Evolutionary conservation across 2,888 invertebrate genomes (phyloP).

Genomic region (Euplagia quadripunctaria): DNA sequence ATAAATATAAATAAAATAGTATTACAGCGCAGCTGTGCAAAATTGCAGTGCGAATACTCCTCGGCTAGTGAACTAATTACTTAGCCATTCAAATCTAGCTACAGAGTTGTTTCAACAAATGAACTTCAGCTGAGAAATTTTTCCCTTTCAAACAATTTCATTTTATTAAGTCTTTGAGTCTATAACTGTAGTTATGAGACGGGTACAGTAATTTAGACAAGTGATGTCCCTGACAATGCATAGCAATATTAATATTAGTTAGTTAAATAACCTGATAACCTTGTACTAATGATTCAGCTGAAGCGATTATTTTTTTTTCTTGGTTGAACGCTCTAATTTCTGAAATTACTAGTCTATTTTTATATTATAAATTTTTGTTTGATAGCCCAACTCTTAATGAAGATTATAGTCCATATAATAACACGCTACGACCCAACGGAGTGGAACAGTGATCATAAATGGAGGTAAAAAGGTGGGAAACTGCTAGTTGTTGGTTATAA

Average conservation of each 20-base stretch:
- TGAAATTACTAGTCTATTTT: no score
- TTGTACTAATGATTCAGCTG: no score
- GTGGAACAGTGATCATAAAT: no score
- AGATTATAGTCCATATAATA: no score
- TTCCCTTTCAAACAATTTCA: constrained; percentile 39
- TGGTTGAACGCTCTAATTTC: no score
- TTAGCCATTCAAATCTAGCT: constrained; percentile 61
- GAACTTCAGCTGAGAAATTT: constrained; percentile 46
- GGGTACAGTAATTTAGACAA: constrained; percentile 47
- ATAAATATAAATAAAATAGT: constrained; percentile 53
- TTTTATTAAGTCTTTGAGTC: constrained; percentile 24
- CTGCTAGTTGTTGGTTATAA: no score
- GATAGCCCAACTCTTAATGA: no score
- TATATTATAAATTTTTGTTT: no score
- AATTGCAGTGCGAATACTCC: constrained; percentile 37
- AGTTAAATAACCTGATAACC: no score
- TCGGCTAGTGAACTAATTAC: constrained; percentile 60
- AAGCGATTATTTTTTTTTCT: no score
- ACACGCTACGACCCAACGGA: no score
- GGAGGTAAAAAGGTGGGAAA: no score
- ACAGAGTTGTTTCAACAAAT: constrained; percentile 59
- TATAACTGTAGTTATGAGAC: constrained; percentile 35
- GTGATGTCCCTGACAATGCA: constrained; percentile 1
- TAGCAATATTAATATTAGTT: neutral
- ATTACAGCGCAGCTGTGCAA: constrained; percentile 33